phyloP scores from a whole-genome alignment of 2,113 vertebrate species.

The Psephotus haematonotus region DNA sequence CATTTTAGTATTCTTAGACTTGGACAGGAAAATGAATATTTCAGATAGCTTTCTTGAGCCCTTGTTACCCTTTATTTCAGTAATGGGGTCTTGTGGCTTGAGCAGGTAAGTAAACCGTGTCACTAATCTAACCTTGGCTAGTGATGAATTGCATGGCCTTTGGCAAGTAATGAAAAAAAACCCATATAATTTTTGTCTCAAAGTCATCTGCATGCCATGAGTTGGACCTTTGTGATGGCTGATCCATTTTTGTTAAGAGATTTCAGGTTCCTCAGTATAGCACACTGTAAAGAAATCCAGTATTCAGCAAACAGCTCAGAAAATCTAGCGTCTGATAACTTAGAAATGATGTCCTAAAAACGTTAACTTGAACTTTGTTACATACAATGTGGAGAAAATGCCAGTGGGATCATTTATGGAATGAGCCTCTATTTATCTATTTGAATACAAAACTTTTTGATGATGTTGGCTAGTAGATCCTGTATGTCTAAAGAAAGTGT shows the following conservation, averaged over 20 bases:
- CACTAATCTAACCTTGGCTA: background rate
- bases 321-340: background rate
- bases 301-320: background rate
- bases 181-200: background rate
- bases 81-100: background rate
- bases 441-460: background rate
- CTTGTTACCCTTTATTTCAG: background rate
- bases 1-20: background rate
- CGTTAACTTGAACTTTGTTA: background rate
- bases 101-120: background rate
- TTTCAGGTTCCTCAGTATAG: background rate
- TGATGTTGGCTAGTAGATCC: background rate
- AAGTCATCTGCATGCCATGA: background rate
- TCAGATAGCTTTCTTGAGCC: background rate
- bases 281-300: background rate
- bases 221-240: background rate
- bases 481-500: background rate
- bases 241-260: background rate
- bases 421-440: background rate
- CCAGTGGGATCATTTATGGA: background rate
- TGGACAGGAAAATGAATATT: background rate
- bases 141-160: background rate
- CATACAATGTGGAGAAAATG: background rate
- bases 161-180: background rate
- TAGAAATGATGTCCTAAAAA: background rate